These are phyloP conservation scores for Drosophila cognata DNA, from an alignment of 2,888 invertebrate genomes.

Conservation along the genomic window DNA sequence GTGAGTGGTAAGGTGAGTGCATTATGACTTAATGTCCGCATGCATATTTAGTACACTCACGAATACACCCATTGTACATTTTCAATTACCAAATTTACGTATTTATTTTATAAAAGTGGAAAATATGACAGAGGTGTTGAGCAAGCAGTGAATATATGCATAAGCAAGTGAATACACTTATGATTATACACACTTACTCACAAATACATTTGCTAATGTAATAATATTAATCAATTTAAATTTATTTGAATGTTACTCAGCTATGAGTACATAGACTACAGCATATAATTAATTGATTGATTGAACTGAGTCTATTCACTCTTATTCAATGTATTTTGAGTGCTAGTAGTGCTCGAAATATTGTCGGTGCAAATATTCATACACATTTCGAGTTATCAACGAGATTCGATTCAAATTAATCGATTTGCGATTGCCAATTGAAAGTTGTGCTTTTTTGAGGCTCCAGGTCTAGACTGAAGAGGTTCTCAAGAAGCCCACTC, in stretches of 20 bases:
- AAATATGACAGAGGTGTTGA: not conserved
- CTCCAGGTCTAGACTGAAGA: constrained; percentile 24
- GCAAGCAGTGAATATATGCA: not conserved
- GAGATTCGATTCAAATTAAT: constrained; percentile 30
- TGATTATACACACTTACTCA: constrained; percentile 10
- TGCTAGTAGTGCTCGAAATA: not conserved
- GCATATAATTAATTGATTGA: too few relatives aligned
- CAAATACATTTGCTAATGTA: not conserved
- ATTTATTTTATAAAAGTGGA: not conserved
- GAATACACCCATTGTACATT: not conserved
- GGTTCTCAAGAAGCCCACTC: constrained; percentile 53
- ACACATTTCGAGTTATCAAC: constrained; percentile 11
- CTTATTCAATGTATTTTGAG: not conserved
- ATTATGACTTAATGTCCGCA: not conserved
- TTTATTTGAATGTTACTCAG: not conserved
- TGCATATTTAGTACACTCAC: not conserved
- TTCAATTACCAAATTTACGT: not conserved
- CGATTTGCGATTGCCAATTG: constrained; percentile 20
- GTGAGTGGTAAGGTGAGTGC: constrained; percentile 1
- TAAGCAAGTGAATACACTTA: not conserved
- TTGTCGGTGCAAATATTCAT: constrained; percentile 10
- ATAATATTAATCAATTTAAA: not conserved
- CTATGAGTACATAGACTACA: not conserved
- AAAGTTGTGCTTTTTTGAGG: constrained; percentile 11
- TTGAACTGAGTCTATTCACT: not conserved